These are phyloP conservation scores for Paramuricea clavata DNA, from an alignment of 92 coral and sea anemone genomes.

Conservation along the genomic window DNA sequence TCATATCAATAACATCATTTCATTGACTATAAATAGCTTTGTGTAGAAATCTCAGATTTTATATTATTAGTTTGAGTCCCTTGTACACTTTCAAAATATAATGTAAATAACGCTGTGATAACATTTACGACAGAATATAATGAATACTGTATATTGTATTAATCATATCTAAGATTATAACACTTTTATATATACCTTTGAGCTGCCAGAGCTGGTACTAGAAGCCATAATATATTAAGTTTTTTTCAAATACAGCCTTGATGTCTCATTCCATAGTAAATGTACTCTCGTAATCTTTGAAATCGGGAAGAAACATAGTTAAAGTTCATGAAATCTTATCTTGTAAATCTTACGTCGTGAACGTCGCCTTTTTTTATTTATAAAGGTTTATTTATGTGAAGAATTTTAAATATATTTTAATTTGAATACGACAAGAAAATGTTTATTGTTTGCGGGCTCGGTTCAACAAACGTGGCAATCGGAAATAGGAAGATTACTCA, in stretches of 20 bases:
- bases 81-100: too few species aligned
- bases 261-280: not conserved
- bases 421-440: not conserved
- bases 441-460: constrained; percentile 2
- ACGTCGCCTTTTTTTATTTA: not conserved
- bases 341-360: too few species aligned
- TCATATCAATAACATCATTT: not conserved
- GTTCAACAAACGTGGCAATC: not conserved
- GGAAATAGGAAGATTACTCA: too few species aligned
- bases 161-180: not conserved
- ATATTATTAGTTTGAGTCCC: too few species aligned
- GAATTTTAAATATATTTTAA: not conserved
- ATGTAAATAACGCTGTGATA: too few species aligned
- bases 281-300: not conserved
- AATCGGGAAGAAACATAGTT: not conserved
- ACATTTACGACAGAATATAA: not conserved
- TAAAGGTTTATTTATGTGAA: not conserved
- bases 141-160: too few species aligned
- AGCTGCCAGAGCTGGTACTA: not conserved
- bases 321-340: not conserved
- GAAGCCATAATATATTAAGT: not conserved
- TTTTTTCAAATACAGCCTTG: not conserved
- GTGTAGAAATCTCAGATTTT: too few species aligned
- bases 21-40: not conserved
- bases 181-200: not conserved